Conservation (phyloP, 2,888 invertebrate genomes). For the Neocrepidodera transversa region DNA sequence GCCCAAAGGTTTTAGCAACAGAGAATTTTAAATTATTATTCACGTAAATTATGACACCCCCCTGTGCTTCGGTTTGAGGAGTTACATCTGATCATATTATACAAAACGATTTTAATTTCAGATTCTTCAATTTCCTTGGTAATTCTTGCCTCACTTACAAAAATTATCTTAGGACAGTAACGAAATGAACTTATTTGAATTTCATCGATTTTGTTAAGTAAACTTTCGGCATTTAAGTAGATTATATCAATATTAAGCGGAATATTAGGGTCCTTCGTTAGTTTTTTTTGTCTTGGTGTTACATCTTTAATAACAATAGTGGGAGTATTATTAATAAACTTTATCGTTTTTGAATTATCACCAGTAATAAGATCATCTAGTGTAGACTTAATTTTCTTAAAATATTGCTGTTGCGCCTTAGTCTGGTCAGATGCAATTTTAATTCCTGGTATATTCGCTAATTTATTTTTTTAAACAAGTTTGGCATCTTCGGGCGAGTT, state of each 20-base stretch:
- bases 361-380: neutral
- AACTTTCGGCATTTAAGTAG: neutral
- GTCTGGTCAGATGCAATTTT: too few species aligned
- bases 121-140: slow-evolving; percentile 13
- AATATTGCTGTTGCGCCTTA: too few species aligned
- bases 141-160: slow-evolving; percentile 18
- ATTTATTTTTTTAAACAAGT: too few species aligned
- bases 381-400: neutral
- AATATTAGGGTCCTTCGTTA: neutral
- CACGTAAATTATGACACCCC: slow-evolving; percentile 1
- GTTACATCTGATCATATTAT: slow-evolving; percentile 11
- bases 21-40: slow-evolving; percentile 5
- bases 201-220: neutral
- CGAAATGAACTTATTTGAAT: neutral
- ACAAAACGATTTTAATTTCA: slow-evolving; percentile 12
- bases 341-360: neutral
- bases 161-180: slow-evolving; percentile 1
- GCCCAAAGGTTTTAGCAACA: neutral
- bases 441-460: too few species aligned
- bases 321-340: neutral
- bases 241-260: neutral
- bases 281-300: neutral
- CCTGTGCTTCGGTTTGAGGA: slow-evolving; percentile 7
- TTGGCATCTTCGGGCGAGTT: too few species aligned
- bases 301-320: neutral